Base-by-base conservation (phyloP, 2,888 invertebrate species). In the Leistus spinibarbis region DNA sequence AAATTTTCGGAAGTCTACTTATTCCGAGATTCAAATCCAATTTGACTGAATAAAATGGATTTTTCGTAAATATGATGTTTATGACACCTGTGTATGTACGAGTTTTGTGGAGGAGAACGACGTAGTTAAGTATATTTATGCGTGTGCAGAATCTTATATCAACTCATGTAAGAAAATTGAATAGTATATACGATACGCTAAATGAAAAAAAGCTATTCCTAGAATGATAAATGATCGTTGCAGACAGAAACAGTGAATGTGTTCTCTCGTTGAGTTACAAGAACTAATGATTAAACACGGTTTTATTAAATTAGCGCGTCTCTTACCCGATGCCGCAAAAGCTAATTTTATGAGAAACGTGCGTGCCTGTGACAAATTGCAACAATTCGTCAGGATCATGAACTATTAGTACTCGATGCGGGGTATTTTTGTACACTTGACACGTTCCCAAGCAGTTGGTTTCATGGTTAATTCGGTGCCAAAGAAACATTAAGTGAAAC, bases 321-420 rank as follows among this genome's bases (percentile, higher is more conserved):
- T 16, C 54, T 72, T 66, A 56, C 17, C 7, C 16, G 65, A 56
- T 54, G 66, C 65, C 27, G 53, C 53, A 53, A 62, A 40, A 68
- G 74, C 60, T 74, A 40, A 74, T 74, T 68, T 67, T 74, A 74
- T 74, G 74, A 74, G 62, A 68, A 68, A 74, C 74, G 68, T 54
- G 73, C 22, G 66, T 62, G 56, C 66, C 22, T 24, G 74, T 67
- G 74, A 74, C 74, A 74, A 74, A 74, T 74, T 74, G 68, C 23
- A 24, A 54, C 62, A 56, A 74, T 74, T 67, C 67, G 68, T 74
- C 67, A 74, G 67, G 67, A 74, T 74, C 74, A 64, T 64, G 64
- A 64, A 64, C 24, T 64, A 64, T 72, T 72, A 72, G 72, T 57
- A 64, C 54, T 20, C 20, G 63, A 71, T 23, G 60, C 22, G 24